Conservation (phyloP, 1,140 invertebrate genomes). For the Eueides isabella region DNA sequence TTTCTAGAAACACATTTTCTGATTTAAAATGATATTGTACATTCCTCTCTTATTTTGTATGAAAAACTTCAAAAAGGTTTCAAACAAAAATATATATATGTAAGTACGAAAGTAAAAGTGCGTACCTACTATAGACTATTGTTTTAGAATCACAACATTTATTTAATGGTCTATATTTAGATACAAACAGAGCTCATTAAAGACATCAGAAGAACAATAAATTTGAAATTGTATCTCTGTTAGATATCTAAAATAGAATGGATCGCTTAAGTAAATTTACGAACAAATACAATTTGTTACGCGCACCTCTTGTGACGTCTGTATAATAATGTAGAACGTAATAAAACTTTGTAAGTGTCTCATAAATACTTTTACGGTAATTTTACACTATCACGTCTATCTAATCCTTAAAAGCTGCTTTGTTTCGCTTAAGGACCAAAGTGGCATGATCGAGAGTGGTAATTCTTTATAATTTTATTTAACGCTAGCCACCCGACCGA, state of each 20-base stretch:
- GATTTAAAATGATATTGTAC: too few relatives aligned
- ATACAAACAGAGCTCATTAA: conserved; percentile 20
- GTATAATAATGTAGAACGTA: conserved; percentile 37
- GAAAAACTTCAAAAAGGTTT: too few relatives aligned
- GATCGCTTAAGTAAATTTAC: not conserved
- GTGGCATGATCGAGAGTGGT: conserved; percentile 22
- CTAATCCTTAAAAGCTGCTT: conserved; percentile 53
- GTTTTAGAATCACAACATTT: not conserved
- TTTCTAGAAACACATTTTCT: too few relatives aligned
- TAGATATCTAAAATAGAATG: conserved; percentile 13
- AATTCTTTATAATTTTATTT: not conserved
- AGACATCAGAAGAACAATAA: conserved; percentile 14
- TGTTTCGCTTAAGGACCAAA: conserved; percentile 37
- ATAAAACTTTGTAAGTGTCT: conserved; percentile 47
- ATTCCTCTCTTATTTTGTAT: too few relatives aligned
- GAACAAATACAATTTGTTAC: conserved; percentile 5
- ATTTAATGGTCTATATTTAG: conserved; percentile 16
- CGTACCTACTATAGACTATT: not conserved
- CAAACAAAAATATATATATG: not conserved
- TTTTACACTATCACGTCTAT: conserved; percentile 47
- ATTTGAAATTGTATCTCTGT: conserved; percentile 14
- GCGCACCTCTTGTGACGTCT: conserved; percentile 28
- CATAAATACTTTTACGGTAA: conserved; percentile 63
- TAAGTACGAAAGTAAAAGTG: not conserved
- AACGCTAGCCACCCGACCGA: too few relatives aligned